Evolutionary conservation across 1,140 invertebrate genomes (phyloP).

Genomic region (Drosophila pruinosa): DNA sequence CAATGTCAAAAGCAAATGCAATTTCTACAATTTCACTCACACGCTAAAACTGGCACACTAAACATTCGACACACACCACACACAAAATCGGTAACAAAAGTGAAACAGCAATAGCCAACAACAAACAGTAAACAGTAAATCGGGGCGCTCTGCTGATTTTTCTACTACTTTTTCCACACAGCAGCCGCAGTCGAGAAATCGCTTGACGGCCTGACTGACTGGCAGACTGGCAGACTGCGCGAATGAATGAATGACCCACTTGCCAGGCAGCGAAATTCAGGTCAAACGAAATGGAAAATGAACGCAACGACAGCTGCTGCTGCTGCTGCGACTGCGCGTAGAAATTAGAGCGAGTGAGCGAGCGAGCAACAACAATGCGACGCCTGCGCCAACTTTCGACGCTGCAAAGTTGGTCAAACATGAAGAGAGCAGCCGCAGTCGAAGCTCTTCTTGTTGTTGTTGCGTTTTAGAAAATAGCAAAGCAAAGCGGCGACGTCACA

Average conservation of each 20-base stretch:
- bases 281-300: constrained; percentile 82
- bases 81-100: constrained; percentile 59
- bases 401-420: constrained; percentile 72
- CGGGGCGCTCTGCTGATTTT: constrained; percentile 51
- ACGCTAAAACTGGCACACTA: constrained; percentile 35
- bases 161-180: constrained; percentile 61
- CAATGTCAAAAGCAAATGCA: constrained; percentile 67
- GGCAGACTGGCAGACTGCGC: constrained; percentile 15
- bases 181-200: constrained; percentile 49
- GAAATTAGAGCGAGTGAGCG: constrained; percentile 66
- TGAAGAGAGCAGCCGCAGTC: constrained; percentile 21
- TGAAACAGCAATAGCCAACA: constrained; percentile 52
- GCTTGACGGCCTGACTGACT: constrained; percentile 26
- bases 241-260: constrained; percentile 61
- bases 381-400: constrained; percentile 59
- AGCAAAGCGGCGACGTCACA: constrained; percentile 17
- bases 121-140: neutral
- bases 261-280: constrained; percentile 71
- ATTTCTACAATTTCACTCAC: constrained; percentile 72
- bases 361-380: constrained; percentile 2
- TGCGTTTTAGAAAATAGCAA: constrained; percentile 73
- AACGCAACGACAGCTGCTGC: constrained; percentile 44
- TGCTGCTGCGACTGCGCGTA: constrained; percentile 59
- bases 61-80: neutral
- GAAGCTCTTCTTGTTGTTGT: constrained; percentile 23